phyloP scores from a whole-genome alignment of 2,113 vertebrate genomes.

The Dasyurus viverrinus region DNA sequence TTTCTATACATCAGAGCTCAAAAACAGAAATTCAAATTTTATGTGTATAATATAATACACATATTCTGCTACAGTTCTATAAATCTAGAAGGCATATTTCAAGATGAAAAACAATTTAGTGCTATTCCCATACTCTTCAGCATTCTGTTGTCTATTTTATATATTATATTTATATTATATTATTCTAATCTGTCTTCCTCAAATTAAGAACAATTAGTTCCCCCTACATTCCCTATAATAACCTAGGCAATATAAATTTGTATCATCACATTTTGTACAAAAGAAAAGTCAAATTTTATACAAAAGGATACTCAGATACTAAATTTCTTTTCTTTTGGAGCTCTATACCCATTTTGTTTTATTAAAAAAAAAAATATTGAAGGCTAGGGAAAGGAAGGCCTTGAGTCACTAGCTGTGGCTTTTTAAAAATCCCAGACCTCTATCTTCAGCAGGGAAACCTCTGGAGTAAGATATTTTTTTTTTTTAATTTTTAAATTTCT shows the following conservation, averaged over 20 bases:
- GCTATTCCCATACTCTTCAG: slow-evolving; percentile 5
- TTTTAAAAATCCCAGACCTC: too few species aligned
- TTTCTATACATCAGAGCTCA: background rate
- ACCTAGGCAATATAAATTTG: background rate
- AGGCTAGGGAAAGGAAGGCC: too few species aligned
- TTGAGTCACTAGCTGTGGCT: too few species aligned
- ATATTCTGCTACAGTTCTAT: background rate
- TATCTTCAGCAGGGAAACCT: too few species aligned
- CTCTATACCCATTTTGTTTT: too few species aligned
- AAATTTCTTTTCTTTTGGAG: background rate
- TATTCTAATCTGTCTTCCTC: background rate
- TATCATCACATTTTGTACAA: background rate
- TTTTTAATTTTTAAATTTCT: too few species aligned
- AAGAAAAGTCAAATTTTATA: background rate
- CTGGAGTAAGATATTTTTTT: too few species aligned
- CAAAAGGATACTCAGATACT: background rate
- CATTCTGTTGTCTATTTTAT: background rate
- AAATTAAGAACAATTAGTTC: slow-evolving; percentile 9
- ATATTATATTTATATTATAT: background rate
- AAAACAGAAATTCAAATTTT: background rate
- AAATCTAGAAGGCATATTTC: slow-evolving; percentile 43
- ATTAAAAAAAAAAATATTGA: too few species aligned
- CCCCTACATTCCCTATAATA: background rate
- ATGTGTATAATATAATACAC: background rate
- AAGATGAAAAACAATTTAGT: slow-evolving; percentile 8